Base-by-base conservation (phyloP, 1,140 invertebrate genomes). In the Drosophila rhopaloa region DNA sequence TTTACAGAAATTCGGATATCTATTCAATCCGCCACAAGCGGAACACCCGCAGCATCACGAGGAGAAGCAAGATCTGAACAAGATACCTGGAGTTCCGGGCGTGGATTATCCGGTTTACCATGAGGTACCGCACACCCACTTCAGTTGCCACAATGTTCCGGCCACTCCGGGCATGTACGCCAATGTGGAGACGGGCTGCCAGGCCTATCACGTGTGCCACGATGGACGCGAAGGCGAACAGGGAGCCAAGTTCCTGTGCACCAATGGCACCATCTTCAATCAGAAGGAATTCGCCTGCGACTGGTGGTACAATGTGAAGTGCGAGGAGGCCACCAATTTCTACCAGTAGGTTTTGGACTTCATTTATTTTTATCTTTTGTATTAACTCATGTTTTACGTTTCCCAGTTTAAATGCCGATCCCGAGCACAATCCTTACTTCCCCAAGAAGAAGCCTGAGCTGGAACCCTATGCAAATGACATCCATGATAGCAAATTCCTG, bases 231-330 rank as follows among this genome's bases (percentile, higher is more conserved):
- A 97, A 79, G 96, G 96, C 11, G 94, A 96, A 59, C 96, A 97
- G 89, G 96, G 96, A 0, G 95, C 96, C 0, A 94, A 95, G 0
- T 98, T 98, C 91, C 94, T 98, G 0, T 98, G 97, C 91, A 95
- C 97, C 5, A 97, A 98, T 84, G 97, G 97, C 0, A 98, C 97
- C 0, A 93, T 98, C 48, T 98, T 98, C 91, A 97, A 97, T 89
- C 97, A 98, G 86, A 94, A 95, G 44, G 96, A 97, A 83, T 97
- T 98, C 76, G 94, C 96, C 27, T 98, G 97, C 79, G 97, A 98
- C 89, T 98, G 97, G 97, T 98, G 97, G 97, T 97, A 97, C 93
- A 98, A 98, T 88, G 97, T 97, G 0, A 95, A 97, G 85, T 98
- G 95, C 76, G 94, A 93, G 8, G 94, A 95, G 79, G 96, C 96